These are phyloP conservation scores for Hiodon tergisus DNA, from an alignment of 2,113 vertebrate species.

Conservation along the genomic window DNA sequence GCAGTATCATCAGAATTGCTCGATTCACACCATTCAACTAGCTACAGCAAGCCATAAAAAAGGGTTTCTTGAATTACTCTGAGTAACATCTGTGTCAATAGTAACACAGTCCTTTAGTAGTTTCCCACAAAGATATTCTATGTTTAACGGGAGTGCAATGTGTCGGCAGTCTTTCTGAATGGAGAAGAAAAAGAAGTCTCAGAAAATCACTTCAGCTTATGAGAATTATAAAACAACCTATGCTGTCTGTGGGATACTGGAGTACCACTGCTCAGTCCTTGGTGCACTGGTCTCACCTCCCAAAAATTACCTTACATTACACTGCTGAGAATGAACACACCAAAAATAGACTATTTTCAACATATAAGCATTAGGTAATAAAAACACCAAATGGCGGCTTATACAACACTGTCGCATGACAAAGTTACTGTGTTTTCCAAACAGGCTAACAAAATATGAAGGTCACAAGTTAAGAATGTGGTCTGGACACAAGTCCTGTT, in stretches of 20 bases:
- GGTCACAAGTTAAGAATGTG: neutral
- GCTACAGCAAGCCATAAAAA: too few species aligned
- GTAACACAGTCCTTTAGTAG: neutral
- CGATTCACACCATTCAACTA: neutral
- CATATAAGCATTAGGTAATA: too few species aligned
- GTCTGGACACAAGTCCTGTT: constrained; percentile 8
- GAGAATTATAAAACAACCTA: neutral
- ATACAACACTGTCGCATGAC: neutral
- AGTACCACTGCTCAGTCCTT: too few species aligned
- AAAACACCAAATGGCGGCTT: too few species aligned
- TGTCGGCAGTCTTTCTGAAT: neutral
- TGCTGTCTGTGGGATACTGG: too few species aligned
- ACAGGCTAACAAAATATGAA: neutral
- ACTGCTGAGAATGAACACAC: too few species aligned
- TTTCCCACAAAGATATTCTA: constrained; percentile 7
- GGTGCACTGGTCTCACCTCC: too few species aligned
- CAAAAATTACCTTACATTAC: too few species aligned
- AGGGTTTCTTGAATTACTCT: neutral
- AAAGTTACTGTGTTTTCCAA: neutral
- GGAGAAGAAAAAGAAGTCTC: neutral
- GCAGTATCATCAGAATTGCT: too few species aligned
- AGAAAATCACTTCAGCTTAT: neutral
- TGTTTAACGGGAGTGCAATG: neutral
- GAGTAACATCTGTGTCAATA: neutral
- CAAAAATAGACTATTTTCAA: too few species aligned